Evolutionary conservation across 2,888 invertebrate species (phyloP).

Genomic region (Synergus gifuensis): DNA sequence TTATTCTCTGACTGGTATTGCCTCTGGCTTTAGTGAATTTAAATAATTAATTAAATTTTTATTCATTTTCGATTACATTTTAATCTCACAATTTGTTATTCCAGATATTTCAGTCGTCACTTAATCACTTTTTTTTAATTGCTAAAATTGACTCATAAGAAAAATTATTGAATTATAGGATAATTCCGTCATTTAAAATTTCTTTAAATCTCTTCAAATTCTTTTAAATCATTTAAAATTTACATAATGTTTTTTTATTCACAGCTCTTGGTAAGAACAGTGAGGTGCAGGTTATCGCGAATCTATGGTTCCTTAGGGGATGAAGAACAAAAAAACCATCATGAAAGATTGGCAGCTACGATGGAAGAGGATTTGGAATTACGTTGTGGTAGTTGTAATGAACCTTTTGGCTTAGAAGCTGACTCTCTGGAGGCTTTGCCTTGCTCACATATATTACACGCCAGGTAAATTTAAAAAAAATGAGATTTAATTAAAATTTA

Average conservation of each 20-base stretch:
- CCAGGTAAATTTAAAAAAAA: slow-evolving; percentile 80
- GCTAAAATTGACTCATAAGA: too few relatives aligned
- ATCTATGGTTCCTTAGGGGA: slow-evolving; percentile 92
- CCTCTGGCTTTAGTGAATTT: too few relatives aligned
- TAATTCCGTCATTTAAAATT: too few relatives aligned
- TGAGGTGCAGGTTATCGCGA: slow-evolving; percentile 87
- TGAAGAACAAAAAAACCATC: slow-evolving; percentile 87
- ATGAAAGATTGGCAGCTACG: slow-evolving; percentile 84
- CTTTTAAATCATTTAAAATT: too few relatives aligned
- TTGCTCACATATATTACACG: slow-evolving; percentile 92
- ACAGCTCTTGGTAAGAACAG: slow-evolving; percentile 88
- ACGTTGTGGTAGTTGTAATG: slow-evolving; percentile 90
- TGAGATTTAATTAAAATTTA: background rate
- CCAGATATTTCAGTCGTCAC: too few relatives aligned
- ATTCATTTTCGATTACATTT: too few relatives aligned
- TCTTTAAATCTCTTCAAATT: too few relatives aligned
- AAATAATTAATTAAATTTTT: too few relatives aligned
- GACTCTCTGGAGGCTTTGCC: slow-evolving; percentile 89
- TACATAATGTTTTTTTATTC: background rate
- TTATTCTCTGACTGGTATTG: background rate
- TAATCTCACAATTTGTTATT: too few relatives aligned
- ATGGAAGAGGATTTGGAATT: slow-evolving; percentile 86
- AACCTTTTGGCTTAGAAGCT: slow-evolving; percentile 86
- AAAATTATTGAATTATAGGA: too few relatives aligned
- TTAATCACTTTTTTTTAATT: too few relatives aligned